phyloP scores from a whole-genome alignment of 2,113 vertebrate species.

The Gambusia holbrooki region DNA sequence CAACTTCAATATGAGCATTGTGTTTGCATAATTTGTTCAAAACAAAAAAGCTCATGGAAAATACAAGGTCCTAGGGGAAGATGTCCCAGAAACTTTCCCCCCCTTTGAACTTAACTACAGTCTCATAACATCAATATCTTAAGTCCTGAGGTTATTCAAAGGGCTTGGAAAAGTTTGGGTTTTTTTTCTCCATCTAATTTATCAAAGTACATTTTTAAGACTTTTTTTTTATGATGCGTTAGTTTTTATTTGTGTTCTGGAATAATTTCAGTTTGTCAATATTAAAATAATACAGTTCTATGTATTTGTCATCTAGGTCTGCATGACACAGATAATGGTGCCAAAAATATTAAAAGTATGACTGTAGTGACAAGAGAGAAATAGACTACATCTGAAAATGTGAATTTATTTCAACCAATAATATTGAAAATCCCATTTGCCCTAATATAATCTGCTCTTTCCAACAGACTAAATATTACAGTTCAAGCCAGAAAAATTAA shows the following conservation, averaged over 20 bases:
- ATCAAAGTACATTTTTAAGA: not conserved
- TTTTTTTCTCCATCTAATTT: not conserved
- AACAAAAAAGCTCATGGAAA: conserved; percentile 24
- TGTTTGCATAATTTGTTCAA: conserved; percentile 26
- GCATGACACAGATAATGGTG: no score
- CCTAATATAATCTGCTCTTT: no score
- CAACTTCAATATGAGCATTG: not conserved
- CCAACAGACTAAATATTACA: no score
- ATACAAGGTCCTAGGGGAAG: conserved; percentile 16
- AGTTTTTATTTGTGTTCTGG: not conserved
- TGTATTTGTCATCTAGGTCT: not conserved
- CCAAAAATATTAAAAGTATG: no score
- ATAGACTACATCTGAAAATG: no score
- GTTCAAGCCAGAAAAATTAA: not conserved
- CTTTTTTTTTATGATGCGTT: no score
- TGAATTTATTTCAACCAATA: no score
- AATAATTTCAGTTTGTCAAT: not conserved
- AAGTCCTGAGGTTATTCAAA: conserved; percentile 22
- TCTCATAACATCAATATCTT: conserved; percentile 27
- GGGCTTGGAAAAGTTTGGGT: not conserved
- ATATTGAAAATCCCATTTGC: no score
- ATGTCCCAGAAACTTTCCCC: conserved; percentile 8
- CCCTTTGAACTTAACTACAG: conserved; percentile 1
- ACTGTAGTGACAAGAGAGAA: no score
- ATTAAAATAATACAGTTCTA: not conserved